Conservation (phyloP, 2,797 vertebrate species). For the Anabas testudineus region DNA sequence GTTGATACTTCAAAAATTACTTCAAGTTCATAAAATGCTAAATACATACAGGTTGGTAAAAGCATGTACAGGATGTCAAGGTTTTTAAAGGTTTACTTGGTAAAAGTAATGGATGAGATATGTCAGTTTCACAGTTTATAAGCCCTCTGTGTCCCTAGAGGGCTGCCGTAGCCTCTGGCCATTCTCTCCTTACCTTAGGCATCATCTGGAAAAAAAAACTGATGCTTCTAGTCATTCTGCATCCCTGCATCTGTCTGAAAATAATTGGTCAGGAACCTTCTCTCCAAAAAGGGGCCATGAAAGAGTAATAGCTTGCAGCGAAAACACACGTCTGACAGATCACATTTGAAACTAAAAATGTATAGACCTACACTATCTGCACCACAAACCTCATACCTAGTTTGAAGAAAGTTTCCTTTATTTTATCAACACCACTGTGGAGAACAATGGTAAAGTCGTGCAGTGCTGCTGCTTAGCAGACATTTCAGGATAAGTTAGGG, state of each 20-base stretch:
- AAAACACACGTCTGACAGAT: slow-evolving; percentile 83
- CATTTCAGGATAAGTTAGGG: no score
- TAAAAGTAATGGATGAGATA: slow-evolving; percentile 99
- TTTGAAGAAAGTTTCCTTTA: slow-evolving; percentile 67
- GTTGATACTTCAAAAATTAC: slow-evolving; percentile 77
- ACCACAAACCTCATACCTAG: slow-evolving; percentile 27
- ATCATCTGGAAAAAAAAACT: slow-evolving; percentile 92
- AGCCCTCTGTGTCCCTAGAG: slow-evolving; percentile 94
- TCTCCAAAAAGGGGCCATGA: slow-evolving; percentile 89
- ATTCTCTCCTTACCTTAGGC: slow-evolving; percentile 99
- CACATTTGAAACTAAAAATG: slow-evolving; percentile 77
- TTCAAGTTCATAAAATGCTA: slow-evolving; percentile 90
- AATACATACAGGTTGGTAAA: slow-evolving; percentile 80
- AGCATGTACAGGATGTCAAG: slow-evolving; percentile 92
- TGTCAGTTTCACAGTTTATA: slow-evolving; percentile 99
- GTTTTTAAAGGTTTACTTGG: slow-evolving; percentile 99
- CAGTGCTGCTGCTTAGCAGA: background rate
- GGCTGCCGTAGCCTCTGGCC: slow-evolving; percentile 97
- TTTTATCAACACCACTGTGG: slow-evolving; percentile 26
- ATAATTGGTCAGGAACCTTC: slow-evolving; percentile 99
- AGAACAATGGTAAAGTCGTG: background rate
- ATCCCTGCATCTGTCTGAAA: slow-evolving; percentile 99
- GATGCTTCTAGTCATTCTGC: slow-evolving; percentile 99
- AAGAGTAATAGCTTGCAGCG: slow-evolving; percentile 86
- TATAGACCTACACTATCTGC: slow-evolving; percentile 61